phyloP scores from a whole-genome alignment of 2,113 vertebrate genomes.

The Notarius quadriscutis region DNA sequence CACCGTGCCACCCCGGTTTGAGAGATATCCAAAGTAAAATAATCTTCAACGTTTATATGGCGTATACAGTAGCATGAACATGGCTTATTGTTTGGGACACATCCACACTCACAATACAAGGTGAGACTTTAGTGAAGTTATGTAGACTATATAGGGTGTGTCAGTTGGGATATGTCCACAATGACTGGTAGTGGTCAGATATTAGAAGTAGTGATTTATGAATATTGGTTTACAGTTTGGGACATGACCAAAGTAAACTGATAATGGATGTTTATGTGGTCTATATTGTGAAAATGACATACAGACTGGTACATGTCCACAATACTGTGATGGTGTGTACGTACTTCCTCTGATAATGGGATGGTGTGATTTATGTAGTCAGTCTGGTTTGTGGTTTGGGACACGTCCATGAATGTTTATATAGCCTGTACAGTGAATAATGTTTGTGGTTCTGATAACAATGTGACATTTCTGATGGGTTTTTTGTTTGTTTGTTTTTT shows the following conservation, averaged over 20 bases:
- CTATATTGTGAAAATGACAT: neutral
- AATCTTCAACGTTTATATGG: neutral
- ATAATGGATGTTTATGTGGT: neutral
- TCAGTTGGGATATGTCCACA: neutral
- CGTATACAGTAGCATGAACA: neutral
- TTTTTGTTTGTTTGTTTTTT: too few relatives aligned
- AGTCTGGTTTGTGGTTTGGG: neutral
- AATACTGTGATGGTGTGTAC: too few relatives aligned
- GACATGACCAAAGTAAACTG: neutral
- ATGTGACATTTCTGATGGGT: too few relatives aligned
- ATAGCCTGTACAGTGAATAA: neutral
- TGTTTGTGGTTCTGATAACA: neutral
- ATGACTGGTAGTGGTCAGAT: neutral
- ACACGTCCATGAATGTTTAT: neutral
- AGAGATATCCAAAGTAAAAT: neutral
- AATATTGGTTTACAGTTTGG: neutral
- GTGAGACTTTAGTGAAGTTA: neutral
- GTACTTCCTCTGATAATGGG: too few relatives aligned
- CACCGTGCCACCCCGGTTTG: neutral
- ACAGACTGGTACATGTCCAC: neutral
- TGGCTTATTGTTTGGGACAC: neutral
- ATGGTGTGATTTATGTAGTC: neutral
- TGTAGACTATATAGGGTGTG: neutral
- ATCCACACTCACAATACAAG: neutral
- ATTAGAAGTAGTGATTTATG: neutral